phyloP scores from a whole-genome alignment of 1,140 invertebrate genomes.

The Meloidogyne floridensis region DNA sequence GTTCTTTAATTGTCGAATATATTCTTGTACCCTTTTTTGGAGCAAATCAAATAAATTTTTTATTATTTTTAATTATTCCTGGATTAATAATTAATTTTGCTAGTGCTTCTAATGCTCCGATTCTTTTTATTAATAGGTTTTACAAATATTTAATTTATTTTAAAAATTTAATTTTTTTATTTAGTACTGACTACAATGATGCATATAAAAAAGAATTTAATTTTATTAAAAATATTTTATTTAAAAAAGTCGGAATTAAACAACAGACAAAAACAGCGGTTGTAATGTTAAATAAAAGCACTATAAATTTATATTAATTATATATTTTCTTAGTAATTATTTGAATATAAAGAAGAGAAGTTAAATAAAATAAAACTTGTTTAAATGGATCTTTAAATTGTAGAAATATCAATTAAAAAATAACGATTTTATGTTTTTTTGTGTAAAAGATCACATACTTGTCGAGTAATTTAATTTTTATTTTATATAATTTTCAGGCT shows the following conservation, averaged over 20 bases:
- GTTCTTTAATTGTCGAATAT: too few species aligned
- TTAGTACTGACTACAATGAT: conserved; percentile 4
- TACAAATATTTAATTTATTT: not conserved
- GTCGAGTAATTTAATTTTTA: too few species aligned
- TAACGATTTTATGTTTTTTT: too few species aligned
- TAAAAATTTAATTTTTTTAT: not conserved
- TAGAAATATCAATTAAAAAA: too few species aligned
- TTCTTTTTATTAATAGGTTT: not conserved
- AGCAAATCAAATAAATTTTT: not conserved
- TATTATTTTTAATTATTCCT: not conserved
- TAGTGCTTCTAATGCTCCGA: not conserved
- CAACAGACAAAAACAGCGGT: not conserved
- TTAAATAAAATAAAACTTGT: too few species aligned
- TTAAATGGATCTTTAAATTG: too few species aligned
- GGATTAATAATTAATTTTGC: not conserved
- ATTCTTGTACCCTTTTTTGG: not conserved
- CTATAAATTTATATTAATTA: too few species aligned
- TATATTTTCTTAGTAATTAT: too few species aligned
- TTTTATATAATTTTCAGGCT: too few species aligned
- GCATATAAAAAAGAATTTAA: conserved; percentile 6
- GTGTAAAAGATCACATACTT: too few species aligned
- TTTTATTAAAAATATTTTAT: conserved; percentile 1
- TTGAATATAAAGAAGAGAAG: too few species aligned
- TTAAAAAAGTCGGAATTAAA: not conserved
- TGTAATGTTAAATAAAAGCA: not conserved